Evolutionary conservation across 2,113 vertebrate species (phyloP), one percentile per base, ranked within the genome.

Genomic region (Oceanodroma tethys): DNA sequence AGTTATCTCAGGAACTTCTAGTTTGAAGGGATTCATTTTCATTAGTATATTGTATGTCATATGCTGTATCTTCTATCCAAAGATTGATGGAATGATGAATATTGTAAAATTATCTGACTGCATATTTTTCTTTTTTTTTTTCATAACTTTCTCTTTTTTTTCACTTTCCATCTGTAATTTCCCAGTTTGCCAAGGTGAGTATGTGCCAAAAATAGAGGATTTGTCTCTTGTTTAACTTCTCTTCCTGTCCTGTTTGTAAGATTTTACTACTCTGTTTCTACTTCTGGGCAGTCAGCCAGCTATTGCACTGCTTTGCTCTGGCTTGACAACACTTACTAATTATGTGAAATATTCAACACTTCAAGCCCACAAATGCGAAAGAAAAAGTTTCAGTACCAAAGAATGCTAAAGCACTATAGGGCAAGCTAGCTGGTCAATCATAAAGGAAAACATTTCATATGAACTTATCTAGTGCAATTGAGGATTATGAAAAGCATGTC

Each of bases 221-320:
- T 94, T 95, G 56, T 95, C 85, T 96, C 90, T 87, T 96, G 85
- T 93, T 98, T 96, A 97, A 94, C 96, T 98, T 96, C 76, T 96
- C 55, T 93, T 97, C 90, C 88, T 95, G 72, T 97, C 70, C 93
- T 91, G 76, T 96, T 96, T 97, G 87, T 89, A 97, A 88, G 96
- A 97, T 94, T 97, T 94, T 96, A 88, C 95, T 95, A 68, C 94
- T 95, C 87, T 95, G 52, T 95, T 97, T 97, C 73, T 88, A 67
- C 50, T 96, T 80, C 95, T 92, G 88, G 95, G 96, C 96, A 85
- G 55, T 65, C 67, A 92, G 96, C 97, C 97, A 97, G 48, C 63
- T 92, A 80, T 60, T 79, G 82, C 66, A 86, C 63, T 89, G 66
- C 86, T 94, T 91, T 96, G 14, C 85, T 92, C 53, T 92, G 76